Evolutionary conservation across 2,797 vertebrate genomes (phyloP), one percentile per base, ranked within the genome.

Genomic region (Enteromius unitaeniatus): DNA sequence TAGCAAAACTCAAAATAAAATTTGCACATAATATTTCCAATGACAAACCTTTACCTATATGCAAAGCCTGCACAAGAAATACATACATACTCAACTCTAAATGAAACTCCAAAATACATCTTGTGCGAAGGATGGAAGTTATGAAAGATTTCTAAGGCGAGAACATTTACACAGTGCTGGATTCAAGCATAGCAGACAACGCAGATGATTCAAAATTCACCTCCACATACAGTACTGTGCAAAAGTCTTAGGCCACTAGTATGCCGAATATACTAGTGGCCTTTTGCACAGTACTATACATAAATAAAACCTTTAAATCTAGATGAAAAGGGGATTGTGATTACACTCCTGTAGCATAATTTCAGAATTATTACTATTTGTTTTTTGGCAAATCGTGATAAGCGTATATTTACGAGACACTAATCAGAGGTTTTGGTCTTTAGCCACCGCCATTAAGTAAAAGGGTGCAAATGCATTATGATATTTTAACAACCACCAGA

Each of bases 401-500:
- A 86, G 76, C 75, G 78, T 78, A 62, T 83, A 75, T 81, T 78
- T 45, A 72, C 55, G 51, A 72, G 62, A 58, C 55, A 58, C 55
- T 58, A 10, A 53, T 53, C 10, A 40, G 49, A 85, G 37, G 83
- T 89, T 77, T 90, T 91, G 91, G 86, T 91, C 90, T 93, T 89
- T 67, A 89, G 87, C 89, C 92, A 85, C 69, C 45, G 81, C 86
- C 79, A 85, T 79, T 51, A 94, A 91, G 90, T 85, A 90, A 76
- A 85, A 84, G 28, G 85, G 87, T 81, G 82, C 34, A 76, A 79
- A 83, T 85, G 58, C 87, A 90, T 87, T 85, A 91, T 92, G 88
- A 91, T 89, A 91, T 90, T 92, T 87, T 89, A 90, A 87, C 87
- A 78, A 77, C 86, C 90, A 88, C 87, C 92, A 92, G 83, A 92